Evolutionary conservation across 2,113 vertebrate species (phyloP), one percentile per base, ranked within the genome.

Genomic region (Malurus melanocephalus): DNA sequence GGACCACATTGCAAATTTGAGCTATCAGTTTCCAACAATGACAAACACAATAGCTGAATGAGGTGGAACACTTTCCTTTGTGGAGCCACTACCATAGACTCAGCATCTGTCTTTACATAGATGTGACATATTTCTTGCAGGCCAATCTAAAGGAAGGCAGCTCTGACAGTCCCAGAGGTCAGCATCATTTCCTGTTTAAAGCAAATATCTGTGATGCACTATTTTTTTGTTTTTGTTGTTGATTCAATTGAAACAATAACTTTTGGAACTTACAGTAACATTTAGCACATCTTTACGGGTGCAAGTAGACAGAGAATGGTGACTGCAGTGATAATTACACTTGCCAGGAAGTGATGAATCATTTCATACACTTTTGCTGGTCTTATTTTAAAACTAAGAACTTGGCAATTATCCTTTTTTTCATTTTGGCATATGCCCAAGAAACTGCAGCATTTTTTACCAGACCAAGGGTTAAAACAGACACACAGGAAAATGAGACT

Each of bases 271-370:
- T 74, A 53, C 72, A 83, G 53, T 49, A 82, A 85, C 33, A 92
- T 72, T 89, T 84, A 76, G 61, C 46, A 79, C 46, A 78, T 78
- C 32, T 80, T 80, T 79, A 35, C 79, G 28, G 24, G 55, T 84
- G 42, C 28, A 93, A 83, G 85, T 6, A 86, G 73, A 81, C 84
- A 89, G 65, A 61, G 83, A 93, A 62, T 86, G 77, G 77, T 86
- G 66, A 93, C 59, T 89, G 77, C 86, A 90, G 49, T 76, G 73
- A 75, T 90, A 92, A 94, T 90, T 88, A 75, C 18, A 46, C 66
- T 92, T 95, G 81, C 79, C 81, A 94, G 85, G 90, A 94, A 93
- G 77, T 66, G 88, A 92, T 95, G 85, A 96, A 88, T 86, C 90
- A 91, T 73, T 91, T 88, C 51, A 76, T 82, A 84, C 69, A 84